phyloP scores from a whole-genome alignment of 2,797 vertebrate genomes.

The Myotis vivesi region DNA sequence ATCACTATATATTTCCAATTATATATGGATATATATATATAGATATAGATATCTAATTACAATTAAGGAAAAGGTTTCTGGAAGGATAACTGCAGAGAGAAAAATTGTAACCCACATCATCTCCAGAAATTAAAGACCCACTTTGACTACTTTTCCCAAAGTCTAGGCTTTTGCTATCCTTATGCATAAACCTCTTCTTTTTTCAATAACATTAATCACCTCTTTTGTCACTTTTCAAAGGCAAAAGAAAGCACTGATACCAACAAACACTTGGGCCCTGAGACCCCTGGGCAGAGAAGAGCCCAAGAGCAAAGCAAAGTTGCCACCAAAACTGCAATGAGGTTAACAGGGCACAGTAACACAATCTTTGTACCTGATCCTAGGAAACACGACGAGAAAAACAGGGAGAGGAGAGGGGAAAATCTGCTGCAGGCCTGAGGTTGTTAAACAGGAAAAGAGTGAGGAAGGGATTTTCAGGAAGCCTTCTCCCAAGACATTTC shows the following conservation, averaged over 20 bases:
- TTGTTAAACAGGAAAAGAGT: background rate
- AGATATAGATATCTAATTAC: background rate
- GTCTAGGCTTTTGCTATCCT: constrained; percentile 46
- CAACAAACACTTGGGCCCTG: constrained; percentile 1
- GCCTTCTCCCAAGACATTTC: background rate
- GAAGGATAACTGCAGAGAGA: background rate
- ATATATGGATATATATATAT: background rate
- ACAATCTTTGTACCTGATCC: constrained; percentile 58
- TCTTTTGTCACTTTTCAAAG: constrained; percentile 56
- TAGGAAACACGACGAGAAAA: constrained; percentile 53
- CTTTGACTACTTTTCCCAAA: constrained; percentile 52
- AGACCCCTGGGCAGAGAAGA: constrained; percentile 34
- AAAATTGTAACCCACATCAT: constrained; percentile 15
- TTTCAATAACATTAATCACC: constrained; percentile 47
- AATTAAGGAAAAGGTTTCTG: constrained; percentile 35
- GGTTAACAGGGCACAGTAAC: constrained; percentile 58
- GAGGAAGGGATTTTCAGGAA: constrained; percentile 44
- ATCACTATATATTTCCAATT: background rate
- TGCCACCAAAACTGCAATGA: constrained; percentile 56
- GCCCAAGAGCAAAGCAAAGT: constrained; percentile 50
- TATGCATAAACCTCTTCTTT: constrained; percentile 36
- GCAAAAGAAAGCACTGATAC: constrained; percentile 39
- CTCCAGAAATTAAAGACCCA: constrained; percentile 36
- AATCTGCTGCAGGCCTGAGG: background rate
- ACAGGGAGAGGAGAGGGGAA: background rate